Conservation (phyloP, 2,113 vertebrate genomes). For the Todiramphus saurophagus region DNA sequence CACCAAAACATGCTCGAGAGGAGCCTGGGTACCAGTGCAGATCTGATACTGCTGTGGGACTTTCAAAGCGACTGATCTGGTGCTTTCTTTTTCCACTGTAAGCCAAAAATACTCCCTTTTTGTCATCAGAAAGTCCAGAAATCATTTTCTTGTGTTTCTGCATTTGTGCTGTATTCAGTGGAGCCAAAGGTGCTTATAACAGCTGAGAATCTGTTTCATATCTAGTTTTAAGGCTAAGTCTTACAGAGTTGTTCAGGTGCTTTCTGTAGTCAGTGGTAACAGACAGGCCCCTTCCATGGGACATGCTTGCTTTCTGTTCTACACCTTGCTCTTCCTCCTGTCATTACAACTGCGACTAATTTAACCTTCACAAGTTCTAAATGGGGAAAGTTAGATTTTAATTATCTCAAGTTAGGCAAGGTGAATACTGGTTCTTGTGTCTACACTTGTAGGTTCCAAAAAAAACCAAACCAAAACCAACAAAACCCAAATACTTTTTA, state of each 20-base stretch:
- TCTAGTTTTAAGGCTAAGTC: neutral
- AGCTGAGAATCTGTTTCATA: neutral
- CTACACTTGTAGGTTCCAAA: neutral
- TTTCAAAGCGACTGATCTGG: neutral
- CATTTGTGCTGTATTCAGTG: neutral
- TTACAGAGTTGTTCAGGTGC: neutral
- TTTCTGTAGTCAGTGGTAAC: neutral
- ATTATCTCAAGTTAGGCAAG: neutral
- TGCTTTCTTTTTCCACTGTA: neutral
- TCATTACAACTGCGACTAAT: neutral
- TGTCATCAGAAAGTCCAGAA: neutral
- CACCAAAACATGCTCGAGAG: rapidly evolving
- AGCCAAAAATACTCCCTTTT: neutral
- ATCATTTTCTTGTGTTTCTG: neutral
- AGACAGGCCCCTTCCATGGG: neutral
- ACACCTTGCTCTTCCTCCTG: neutral
- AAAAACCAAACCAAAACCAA: neutral
- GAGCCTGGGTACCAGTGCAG: neutral
- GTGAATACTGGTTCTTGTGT: neutral
- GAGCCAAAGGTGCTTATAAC: neutral
- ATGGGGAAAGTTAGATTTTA: neutral
- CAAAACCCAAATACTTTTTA: neutral
- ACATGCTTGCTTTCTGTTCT: neutral
- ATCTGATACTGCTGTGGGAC: neutral
- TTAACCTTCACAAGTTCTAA: neutral